These are phyloP conservation scores for Malurus melanocephalus DNA, from an alignment of 2,113 vertebrate species.

Conservation along the genomic window DNA sequence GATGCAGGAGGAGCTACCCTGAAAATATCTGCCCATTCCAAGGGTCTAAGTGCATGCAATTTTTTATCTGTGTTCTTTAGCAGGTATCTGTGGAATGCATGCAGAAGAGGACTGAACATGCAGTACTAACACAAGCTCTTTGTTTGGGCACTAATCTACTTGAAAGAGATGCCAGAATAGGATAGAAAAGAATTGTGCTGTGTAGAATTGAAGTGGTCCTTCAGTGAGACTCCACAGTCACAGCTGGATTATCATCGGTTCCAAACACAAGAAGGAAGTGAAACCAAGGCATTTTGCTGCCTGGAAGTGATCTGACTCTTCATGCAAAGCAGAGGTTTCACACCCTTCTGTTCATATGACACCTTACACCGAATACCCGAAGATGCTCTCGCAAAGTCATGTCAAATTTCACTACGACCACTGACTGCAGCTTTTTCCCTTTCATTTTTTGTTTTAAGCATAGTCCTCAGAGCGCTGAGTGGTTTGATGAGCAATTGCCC, in stretches of 20 bases:
- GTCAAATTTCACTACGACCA: slow-evolving; percentile 41
- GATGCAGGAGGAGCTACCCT: neutral
- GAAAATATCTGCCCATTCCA: neutral
- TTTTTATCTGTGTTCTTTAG: neutral
- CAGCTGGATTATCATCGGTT: slow-evolving; percentile 5
- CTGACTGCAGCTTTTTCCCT: slow-evolving; percentile 45
- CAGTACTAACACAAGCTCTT: neutral
- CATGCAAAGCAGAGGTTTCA: slow-evolving; percentile 76
- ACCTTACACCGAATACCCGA: neutral
- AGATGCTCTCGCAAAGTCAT: slow-evolving; percentile 45
- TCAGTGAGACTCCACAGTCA: neutral
- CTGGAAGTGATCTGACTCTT: slow-evolving; percentile 58
- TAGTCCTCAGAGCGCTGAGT: neutral
- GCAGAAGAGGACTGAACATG: neutral
- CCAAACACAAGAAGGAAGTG: neutral
- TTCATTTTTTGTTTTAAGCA: slow-evolving; percentile 65
- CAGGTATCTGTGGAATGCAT: neutral
- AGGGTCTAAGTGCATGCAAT: neutral
- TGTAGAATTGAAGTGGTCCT: neutral
- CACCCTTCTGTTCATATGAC: slow-evolving; percentile 46
- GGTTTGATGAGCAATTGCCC: neutral
- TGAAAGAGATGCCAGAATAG: neutral
- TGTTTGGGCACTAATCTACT: neutral
- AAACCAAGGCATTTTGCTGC: slow-evolving; percentile 48
- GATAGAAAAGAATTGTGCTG: neutral